phyloP scores from a whole-genome alignment of 1,140 invertebrate genomes.

The Polyergus mexicanus region DNA sequence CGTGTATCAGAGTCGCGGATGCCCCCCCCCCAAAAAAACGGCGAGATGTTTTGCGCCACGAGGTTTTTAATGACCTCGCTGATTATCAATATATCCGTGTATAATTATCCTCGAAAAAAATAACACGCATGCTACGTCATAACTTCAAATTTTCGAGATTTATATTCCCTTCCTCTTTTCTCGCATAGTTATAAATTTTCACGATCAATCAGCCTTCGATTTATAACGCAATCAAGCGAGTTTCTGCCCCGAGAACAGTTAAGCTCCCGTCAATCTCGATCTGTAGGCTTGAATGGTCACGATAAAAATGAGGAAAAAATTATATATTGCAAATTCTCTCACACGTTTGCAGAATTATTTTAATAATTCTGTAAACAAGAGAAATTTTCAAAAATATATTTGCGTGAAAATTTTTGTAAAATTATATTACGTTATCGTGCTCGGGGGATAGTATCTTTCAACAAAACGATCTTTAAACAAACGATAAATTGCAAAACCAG shows the following conservation, averaged over 20 bases:
- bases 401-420: background rate
- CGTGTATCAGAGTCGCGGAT: background rate
- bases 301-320: background rate
- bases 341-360: background rate
- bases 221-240: constrained; percentile 25
- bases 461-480: constrained; percentile 6
- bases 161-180: background rate
- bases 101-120: constrained; percentile 23
- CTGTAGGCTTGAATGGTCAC: background rate
- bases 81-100: constrained; percentile 23
- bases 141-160: constrained; percentile 23
- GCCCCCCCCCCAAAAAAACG: background rate
- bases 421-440: background rate
- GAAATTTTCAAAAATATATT: background rate
- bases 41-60: background rate
- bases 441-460: background rate
- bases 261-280: background rate
- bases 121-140: constrained; percentile 20
- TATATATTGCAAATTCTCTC: background rate
- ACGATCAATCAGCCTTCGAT: constrained; percentile 14
- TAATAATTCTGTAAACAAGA: background rate
- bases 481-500: constrained; percentile 19
- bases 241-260: background rate
- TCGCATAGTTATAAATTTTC: background rate
- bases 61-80: constrained; percentile 1